Conservation (phyloP, 2,797 vertebrate genomes). For the Clamator glandarius region DNA sequence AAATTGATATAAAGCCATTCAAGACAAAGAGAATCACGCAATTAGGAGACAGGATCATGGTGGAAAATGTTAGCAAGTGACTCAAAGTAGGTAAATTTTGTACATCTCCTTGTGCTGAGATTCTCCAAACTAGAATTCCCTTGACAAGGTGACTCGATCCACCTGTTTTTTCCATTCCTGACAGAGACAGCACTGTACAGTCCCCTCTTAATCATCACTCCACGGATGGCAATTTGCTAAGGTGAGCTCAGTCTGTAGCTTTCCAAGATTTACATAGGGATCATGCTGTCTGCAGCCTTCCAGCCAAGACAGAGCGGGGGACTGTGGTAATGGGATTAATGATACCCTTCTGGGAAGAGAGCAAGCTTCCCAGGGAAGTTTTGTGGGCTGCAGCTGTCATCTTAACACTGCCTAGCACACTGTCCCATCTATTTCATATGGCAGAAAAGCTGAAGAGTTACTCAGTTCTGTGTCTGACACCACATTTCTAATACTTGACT, state of each 20-base stretch:
- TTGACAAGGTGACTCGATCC: not conserved
- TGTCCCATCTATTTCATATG: not conserved
- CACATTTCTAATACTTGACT: not conserved
- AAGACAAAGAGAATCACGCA: not conserved
- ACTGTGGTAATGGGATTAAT: not conserved
- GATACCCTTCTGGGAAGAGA: not conserved
- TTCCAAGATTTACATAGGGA: not conserved
- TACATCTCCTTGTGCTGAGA: not conserved
- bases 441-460: not conserved
- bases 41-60: not conserved
- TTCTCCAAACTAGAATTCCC: not conserved
- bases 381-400: not conserved
- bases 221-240: not conserved
- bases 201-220: not conserved
- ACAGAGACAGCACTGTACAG: not conserved
- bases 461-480: not conserved
- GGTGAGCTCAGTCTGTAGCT: not conserved
- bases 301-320: accelerated
- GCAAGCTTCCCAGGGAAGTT: not conserved
- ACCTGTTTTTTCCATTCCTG: not conserved
- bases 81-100: not conserved
- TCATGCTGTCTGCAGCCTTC: not conserved
- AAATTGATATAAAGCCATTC: not conserved
- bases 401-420: not conserved
- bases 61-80: not conserved